Evolutionary conservation across 2,113 vertebrate genomes (phyloP), one percentile per base, ranked within the genome.

Genomic region (Acanthochromis polyacanthus): DNA sequence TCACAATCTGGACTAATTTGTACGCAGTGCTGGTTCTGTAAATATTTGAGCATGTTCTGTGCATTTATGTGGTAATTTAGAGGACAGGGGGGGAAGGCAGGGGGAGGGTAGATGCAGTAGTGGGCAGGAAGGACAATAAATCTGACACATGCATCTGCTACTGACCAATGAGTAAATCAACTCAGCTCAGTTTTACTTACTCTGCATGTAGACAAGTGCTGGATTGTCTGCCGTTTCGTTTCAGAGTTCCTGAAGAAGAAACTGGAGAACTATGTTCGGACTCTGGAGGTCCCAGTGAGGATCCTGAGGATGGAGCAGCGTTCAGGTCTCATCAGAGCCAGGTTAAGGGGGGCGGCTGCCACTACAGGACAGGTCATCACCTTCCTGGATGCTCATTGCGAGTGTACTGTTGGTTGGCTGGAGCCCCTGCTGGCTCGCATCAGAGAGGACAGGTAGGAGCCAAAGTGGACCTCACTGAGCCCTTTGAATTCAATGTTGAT

Each of bases 341-440:
- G 98, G 74, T 92, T 99, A 10, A 95, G 97, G 8, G 98, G 98
- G 45, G 98, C 98, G 0, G 97, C 98, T 0, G 96, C 96, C 43
- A 95, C 98, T 1, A 92, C 65, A 59, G 98, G 97, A 45, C 97
- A 97, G 93, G 97, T 99, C 73, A 96, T 99, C 82, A 99, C 98
- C 0, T 99, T 99, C 89, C 93, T 99, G 51, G 98, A 99, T 0
- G 98, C 98, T 23, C 98, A 99, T 93, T 99, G 98, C 23, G 98
- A 99, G 91, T 98, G 97, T 79, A 99, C 98, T 0, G 60, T 91
- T 43, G 98, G 98, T 57, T 99, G 98, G 98, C 92, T 99, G 23
- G 98, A 99, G 85, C 98, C 98, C 0, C 93, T 99, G 78, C 93
- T 99, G 91, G 95, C 97, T 0, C 93, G 98, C 65, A 97, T 99